Conservation (phyloP, 2,888 invertebrate species). For the Hirtodrosophila histrioides region DNA sequence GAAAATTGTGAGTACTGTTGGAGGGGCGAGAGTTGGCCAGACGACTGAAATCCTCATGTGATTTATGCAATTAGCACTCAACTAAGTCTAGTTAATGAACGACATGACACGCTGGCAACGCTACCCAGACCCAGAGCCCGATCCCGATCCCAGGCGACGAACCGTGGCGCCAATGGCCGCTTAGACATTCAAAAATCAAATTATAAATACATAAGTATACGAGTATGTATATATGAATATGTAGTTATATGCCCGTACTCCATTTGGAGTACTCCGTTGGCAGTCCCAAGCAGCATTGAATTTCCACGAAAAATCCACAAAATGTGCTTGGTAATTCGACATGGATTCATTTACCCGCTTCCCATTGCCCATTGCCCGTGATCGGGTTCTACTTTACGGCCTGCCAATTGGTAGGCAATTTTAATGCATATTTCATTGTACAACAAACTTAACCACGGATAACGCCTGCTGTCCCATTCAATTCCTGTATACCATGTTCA, state of each 20-base stretch:
- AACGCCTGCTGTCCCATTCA: constrained; percentile 42
- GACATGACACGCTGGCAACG: constrained; percentile 58
- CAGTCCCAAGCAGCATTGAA: constrained; percentile 42
- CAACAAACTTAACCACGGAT: constrained; percentile 45
- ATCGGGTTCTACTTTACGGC: constrained; percentile 57
- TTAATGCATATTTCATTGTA: constrained; percentile 76
- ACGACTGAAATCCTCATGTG: constrained; percentile 73
- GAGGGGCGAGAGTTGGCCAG: constrained; percentile 34
- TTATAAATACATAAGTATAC: constrained; percentile 27
- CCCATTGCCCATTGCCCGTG: constrained; percentile 23
- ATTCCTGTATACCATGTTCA: constrained; percentile 54
- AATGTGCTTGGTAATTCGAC: constrained; percentile 59
- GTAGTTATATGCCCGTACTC: background rate
- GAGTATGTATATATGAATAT: constrained; percentile 34
- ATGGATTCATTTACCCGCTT: constrained; percentile 29
- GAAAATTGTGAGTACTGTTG: constrained; percentile 21
- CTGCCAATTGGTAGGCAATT: constrained; percentile 69
- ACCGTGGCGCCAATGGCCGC: constrained; percentile 54
- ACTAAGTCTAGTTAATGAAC: constrained; percentile 72
- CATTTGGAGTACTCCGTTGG: constrained; percentile 5
- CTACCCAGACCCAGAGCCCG: constrained; percentile 34
- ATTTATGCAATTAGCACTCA: constrained; percentile 80
- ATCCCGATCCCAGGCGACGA: constrained; percentile 36
- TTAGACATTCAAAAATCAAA: constrained; percentile 56
- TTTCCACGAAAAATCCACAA: constrained; percentile 46